These are phyloP conservation scores for Philopotamus ludificatus DNA, from an alignment of 1,140 invertebrate species.

Conservation along the genomic window DNA sequence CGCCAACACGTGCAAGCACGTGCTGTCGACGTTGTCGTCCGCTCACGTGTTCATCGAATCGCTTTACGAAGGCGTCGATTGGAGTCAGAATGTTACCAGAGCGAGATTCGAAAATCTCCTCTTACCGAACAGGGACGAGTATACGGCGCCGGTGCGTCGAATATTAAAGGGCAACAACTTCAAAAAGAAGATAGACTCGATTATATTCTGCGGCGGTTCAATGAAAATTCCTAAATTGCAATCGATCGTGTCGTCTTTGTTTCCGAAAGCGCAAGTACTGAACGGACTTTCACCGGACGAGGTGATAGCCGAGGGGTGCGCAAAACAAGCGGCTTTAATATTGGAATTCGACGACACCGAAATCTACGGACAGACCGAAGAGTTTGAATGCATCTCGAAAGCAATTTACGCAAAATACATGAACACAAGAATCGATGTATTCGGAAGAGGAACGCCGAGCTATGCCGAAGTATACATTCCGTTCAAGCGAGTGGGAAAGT, in stretches of 20 bases:
- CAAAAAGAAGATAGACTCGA: constrained; percentile 57
- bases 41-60: constrained; percentile 72
- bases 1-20: constrained; percentile 70
- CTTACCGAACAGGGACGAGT: constrained; percentile 56
- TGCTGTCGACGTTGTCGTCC: constrained; percentile 66
- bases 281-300: constrained; percentile 68
- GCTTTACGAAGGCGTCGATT: constrained; percentile 70
- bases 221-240: constrained; percentile 74
- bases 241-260: constrained; percentile 61
- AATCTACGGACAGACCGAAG: constrained; percentile 47
- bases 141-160: constrained; percentile 57
- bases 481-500: constrained; percentile 42
- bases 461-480: constrained; percentile 48
- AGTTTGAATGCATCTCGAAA: constrained; percentile 52
- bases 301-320: constrained; percentile 74
- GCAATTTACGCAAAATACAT: constrained; percentile 54
- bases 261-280: constrained; percentile 64
- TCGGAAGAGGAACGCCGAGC: constrained; percentile 50
- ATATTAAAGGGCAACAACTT: constrained; percentile 50
- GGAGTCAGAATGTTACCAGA: constrained; percentile 65
- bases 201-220: constrained; percentile 71
- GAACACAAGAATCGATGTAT: constrained; percentile 51
- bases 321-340: constrained; percentile 62
- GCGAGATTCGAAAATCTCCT: constrained; percentile 70
- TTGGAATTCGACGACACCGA: constrained; percentile 49